Evolutionary conservation across 2,797 vertebrate species (phyloP).

Genomic region (Bucorvus abyssinicus): DNA sequence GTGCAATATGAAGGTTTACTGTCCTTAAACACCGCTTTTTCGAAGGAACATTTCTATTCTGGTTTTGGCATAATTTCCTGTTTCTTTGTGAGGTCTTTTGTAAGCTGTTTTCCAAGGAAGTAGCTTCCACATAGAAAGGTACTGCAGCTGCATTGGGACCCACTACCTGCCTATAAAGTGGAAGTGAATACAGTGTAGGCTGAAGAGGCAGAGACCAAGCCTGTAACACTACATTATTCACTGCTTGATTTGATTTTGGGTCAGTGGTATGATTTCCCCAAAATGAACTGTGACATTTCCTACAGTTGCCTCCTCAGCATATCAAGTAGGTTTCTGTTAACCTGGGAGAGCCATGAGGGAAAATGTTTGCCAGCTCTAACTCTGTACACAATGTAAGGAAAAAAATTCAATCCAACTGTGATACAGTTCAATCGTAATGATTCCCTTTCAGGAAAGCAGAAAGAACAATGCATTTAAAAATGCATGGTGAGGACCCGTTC

Average conservation of each 20-base stretch:
- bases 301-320: not conserved
- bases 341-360: not conserved
- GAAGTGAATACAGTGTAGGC: not conserved
- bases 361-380: not conserved
- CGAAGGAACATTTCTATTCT: not conserved
- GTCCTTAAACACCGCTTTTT: not conserved
- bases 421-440: not conserved
- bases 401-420: not conserved
- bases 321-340: not conserved
- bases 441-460: not conserved
- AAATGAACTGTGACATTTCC: conserved; percentile 43
- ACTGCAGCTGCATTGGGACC: not conserved
- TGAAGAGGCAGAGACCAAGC: not conserved
- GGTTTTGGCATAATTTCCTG: not conserved
- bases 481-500: not conserved
- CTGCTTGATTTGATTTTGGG: conserved; percentile 47
- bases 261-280: not conserved
- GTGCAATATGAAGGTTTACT: not conserved
- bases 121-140: not conserved
- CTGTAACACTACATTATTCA: not conserved
- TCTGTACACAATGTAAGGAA: not conserved
- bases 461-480: not conserved
- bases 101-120: not conserved
- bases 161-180: not conserved
- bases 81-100: not conserved